These are phyloP conservation scores for Bursaphelenchus okinawaensis DNA, from an alignment of 2,888 invertebrate genomes.

Conservation along the genomic window DNA sequence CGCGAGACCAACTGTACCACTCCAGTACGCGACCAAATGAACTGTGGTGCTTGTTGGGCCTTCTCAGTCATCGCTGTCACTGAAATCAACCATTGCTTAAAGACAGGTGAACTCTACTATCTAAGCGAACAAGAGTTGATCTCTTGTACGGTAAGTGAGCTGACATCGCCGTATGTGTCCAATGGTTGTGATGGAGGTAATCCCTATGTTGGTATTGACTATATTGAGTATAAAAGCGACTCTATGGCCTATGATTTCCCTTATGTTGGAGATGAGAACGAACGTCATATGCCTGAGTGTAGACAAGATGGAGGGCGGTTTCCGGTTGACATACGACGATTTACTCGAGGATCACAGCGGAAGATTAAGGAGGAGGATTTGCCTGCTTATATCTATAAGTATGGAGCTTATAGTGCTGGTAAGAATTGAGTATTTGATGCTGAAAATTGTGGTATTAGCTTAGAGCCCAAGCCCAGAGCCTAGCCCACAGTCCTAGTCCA, in stretches of 20 bases:
- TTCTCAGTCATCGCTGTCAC: background rate
- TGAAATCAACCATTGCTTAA: background rate
- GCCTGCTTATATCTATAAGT: background rate
- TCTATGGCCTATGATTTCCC: background rate
- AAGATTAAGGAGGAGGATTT: background rate
- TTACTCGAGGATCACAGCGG: background rate
- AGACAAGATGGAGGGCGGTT: background rate
- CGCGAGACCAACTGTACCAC: background rate
- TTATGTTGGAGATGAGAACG: background rate
- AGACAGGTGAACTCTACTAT: background rate
- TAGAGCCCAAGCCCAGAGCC: no score
- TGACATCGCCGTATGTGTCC: background rate
- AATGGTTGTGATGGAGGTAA: background rate
- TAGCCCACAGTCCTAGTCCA: no score
- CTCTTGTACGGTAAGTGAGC: background rate
- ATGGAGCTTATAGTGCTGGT: background rate
- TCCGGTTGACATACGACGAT: background rate
- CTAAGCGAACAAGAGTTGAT: background rate
- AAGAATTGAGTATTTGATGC: background rate
- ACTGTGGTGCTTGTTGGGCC: background rate
- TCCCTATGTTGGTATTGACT: background rate
- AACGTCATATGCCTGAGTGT: background rate
- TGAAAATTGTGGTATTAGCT: no score
- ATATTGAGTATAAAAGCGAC: background rate
- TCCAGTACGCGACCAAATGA: background rate